Conservation (phyloP, 2,113 vertebrate genomes). For the Lonchura striata region DNA sequence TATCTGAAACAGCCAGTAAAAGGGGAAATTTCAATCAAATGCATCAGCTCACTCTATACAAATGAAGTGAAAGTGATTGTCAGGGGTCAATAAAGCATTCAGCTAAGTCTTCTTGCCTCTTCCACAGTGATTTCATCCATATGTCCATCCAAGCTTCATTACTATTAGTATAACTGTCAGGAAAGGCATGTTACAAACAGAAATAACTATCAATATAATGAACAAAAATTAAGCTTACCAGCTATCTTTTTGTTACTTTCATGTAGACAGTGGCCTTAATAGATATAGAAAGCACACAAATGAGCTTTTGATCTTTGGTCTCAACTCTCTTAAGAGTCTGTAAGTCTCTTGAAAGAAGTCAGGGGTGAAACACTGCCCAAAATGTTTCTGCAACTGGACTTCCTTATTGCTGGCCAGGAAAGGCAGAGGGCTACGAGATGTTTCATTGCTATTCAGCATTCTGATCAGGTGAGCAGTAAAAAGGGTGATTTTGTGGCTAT, state of each 20-base stretch:
- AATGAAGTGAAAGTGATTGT: constrained; percentile 7
- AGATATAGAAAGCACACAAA: background rate
- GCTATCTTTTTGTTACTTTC: background rate
- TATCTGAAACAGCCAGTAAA: background rate
- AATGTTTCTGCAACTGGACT: background rate
- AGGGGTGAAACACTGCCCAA: background rate
- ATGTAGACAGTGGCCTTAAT: background rate
- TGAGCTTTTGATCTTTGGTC: background rate
- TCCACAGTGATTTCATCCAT: background rate
- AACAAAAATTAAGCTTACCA: background rate
- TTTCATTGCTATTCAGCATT: background rate
- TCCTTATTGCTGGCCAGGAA: background rate
- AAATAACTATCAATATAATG: background rate
- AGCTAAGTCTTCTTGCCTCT: background rate
- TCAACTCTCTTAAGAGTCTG: background rate
- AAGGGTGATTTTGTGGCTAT: background rate
- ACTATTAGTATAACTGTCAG: background rate
- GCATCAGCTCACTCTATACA: background rate
- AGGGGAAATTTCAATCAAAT: constrained; percentile 2
- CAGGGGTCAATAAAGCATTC: background rate
- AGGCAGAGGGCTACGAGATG: background rate
- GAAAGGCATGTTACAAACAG: background rate
- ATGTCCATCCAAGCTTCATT: background rate
- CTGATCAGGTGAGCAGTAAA: background rate
- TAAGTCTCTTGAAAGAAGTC: background rate